A percentile compares a stretch with the other conserved stretches of the same genome.
Conservation (phyloP, 2,888 invertebrate genomes). For the Mycogona germanica region DNA sequence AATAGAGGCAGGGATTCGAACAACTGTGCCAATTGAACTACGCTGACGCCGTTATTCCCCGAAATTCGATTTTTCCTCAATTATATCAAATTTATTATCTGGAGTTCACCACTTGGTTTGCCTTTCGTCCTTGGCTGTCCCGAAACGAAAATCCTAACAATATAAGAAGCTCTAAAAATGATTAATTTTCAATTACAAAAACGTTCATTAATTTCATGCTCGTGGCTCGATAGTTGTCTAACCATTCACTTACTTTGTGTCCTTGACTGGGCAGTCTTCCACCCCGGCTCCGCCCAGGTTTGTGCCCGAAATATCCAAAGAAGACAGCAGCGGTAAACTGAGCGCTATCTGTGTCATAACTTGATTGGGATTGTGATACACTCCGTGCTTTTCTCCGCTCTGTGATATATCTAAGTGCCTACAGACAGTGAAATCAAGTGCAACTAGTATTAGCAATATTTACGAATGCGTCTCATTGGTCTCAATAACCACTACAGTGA, state of each 20-base stretch:
- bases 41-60: too few species aligned
- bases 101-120: too few species aligned
- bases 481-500: too few species aligned
- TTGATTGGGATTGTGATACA: constrained; percentile 60
- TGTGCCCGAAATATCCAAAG: constrained; percentile 90
- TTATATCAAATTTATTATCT: too few species aligned
- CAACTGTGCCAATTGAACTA: too few species aligned
- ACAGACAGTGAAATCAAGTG: too few species aligned
- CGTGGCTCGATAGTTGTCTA: not conserved
- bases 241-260: not conserved
- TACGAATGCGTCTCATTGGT: too few species aligned
- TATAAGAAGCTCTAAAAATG: not conserved
- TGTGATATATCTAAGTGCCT: constrained; percentile 72
- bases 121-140: too few species aligned
- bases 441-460: too few species aligned
- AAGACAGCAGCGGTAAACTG: constrained; percentile 58
- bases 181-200: not conserved
- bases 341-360: constrained; percentile 56
- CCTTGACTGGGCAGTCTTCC: constrained; percentile 20
- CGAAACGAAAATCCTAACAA: not conserved
- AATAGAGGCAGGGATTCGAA: too few species aligned
- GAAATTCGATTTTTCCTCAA: too few species aligned
- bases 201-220: not conserved
- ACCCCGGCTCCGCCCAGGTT: constrained; percentile 76
- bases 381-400: constrained; percentile 46